These are phyloP conservation scores for Trichonephila clavata DNA, from an alignment of 1,140 invertebrate species.

Conservation along the genomic window DNA sequence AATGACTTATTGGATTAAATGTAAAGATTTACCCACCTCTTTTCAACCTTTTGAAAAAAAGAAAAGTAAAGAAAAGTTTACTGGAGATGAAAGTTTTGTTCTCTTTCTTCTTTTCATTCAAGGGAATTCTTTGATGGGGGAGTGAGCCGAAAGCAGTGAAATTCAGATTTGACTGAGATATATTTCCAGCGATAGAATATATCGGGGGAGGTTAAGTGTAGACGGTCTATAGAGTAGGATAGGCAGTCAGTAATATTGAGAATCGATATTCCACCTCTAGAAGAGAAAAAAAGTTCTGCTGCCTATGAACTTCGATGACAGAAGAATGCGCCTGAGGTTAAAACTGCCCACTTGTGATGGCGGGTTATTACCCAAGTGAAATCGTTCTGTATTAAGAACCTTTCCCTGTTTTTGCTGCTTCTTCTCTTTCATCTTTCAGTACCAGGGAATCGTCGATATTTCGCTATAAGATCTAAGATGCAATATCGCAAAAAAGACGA, in stretches of 20 bases:
- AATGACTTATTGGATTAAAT: not conserved
- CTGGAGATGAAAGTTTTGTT: slow-evolving; percentile 22
- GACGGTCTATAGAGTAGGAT: slow-evolving; percentile 16
- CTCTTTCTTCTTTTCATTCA: not conserved
- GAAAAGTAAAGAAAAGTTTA: slow-evolving; percentile 3
- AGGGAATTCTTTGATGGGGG: slow-evolving; percentile 13
- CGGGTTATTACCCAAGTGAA: slow-evolving; percentile 46
- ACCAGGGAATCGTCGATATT: not conserved
- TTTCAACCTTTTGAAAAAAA: not conserved
- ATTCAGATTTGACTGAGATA: slow-evolving; percentile 52
- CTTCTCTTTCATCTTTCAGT: not conserved
- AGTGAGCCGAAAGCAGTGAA: slow-evolving; percentile 43
- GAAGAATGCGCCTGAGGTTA: slow-evolving; percentile 53
- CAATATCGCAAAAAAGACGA: not conserved
- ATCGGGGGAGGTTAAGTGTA: slow-evolving; percentile 43
- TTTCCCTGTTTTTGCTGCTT: not conserved
- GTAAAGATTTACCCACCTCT: slow-evolving; percentile 15
- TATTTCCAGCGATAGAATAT: slow-evolving; percentile 34
- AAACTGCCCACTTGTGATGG: slow-evolving; percentile 52
- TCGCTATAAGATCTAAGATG: not conserved
- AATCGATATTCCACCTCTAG: slow-evolving; percentile 51
- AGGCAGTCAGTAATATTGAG: slow-evolving; percentile 57
- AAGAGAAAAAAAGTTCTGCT: slow-evolving; percentile 1
- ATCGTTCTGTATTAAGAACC: slow-evolving; percentile 28
- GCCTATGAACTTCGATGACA: slow-evolving; percentile 34